Evolutionary conservation across 1,140 invertebrate genomes (phyloP), one percentile per base, ranked within the genome.

Genomic region (Trachelipus rathkii): DNA sequence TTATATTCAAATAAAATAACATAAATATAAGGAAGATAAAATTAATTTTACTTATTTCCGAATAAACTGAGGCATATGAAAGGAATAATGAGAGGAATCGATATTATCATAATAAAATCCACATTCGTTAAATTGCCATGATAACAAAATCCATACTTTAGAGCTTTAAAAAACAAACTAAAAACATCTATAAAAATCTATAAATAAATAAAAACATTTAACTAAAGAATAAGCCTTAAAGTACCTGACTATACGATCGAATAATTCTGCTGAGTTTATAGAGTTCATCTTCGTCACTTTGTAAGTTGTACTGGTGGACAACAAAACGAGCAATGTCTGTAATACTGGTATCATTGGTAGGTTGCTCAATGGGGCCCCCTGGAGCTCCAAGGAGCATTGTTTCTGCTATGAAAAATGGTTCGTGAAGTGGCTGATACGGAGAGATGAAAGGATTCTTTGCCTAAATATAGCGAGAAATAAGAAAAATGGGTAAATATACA

Each of bases 241-340:
- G 6, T 23, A 77, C 78, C 73, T 77, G 78, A 8, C 44, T 50
- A 50, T 79, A 66, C 10, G 78, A 66, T 46, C 72, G 74, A 68
- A 77, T 71, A 24, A 81, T 69, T 19, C 33, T 66, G 13, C 66
- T 77, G 3, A 81, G 75, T 15, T 43, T 71, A 50, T 71, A 78
- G 43, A 81, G 44, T n/a, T 81, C 79, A 33, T 81, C 79, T 46
- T 81, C 79, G 69, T 81, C 79, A 13, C 73, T 75, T n/a, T 75
- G 71, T 10, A 81, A 73, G 60, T 81, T 81, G 69, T 77, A 81
- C 69, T 78, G 79, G 6, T 78, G 71, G 6, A 74, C 71, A 9
- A 81, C 77, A 68, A 81, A 78, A 9, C 68, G 71, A 19, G 77
- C 79, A 44, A 69, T 69, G 19, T 78, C 33, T 10, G 45, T 66